Evolutionary conservation across 2,888 invertebrate genomes (phyloP), one percentile per base, ranked within the genome.

Genomic region (Ethmia dodecea): DNA sequence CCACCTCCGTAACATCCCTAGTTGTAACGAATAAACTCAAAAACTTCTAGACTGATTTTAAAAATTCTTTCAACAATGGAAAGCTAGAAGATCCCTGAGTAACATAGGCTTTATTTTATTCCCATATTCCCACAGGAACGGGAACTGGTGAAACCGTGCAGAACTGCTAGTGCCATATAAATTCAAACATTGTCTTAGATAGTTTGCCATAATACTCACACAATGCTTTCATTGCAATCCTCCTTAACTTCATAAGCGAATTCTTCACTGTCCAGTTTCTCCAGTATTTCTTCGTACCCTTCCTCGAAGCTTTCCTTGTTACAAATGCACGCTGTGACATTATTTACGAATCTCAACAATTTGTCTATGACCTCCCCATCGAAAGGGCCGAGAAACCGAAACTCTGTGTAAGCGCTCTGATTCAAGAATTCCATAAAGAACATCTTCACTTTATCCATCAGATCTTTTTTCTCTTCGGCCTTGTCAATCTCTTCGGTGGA

Each of bases 341-440:
- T 39, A 9, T 44, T 45, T 9, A 69, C 42, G 25, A 76, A 76
- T 1, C 46, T 37, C 4, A 60, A 55, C 1, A 74, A 52, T 1
- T 44, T 47, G 0, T 41, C 31, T 0, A 52, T 33, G 22, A 73
- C 70, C 1, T 55, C 46, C 2, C 39, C 35, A 0, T 41, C 40
- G 38, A 71, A 76, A 0, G 61, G 47, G 0, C 76, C 76, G 1
- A 77, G 45, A 40, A 72, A 75, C 18, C 71, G 61, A 6, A 74
- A 65, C 22, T 74, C 65, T 0, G 49, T 54, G 46, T 43, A 68
- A 0, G 33, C 40, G 0, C 42, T 43, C 1, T 48, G 41, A 0
- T 31, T 31, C 2, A 44, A 27, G 28, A 75, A 77, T 1, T 71
- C 69, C 0, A 37, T 38, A 30, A 74, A 76, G 42, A 42, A 70